Percentiles rank a stretch among this genome's conserved stretches.
Evolutionary conservation across 2,888 invertebrate genomes (phyloP).

Genomic region (Acleris sparsana): DNA sequence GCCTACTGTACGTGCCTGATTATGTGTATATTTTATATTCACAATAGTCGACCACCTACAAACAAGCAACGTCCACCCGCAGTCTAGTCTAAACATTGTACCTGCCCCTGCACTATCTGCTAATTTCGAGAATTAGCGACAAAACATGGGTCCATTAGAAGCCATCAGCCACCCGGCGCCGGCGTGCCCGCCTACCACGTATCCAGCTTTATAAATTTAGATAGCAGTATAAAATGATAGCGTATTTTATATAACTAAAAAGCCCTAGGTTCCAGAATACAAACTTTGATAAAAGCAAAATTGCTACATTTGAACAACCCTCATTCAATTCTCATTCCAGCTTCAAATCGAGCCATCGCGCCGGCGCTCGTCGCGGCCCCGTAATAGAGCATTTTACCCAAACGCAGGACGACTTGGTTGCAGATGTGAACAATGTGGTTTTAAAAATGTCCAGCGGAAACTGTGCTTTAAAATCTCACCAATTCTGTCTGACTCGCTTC

Average conservation of each 20-base stretch:
- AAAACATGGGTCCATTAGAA: conserved; percentile 1
- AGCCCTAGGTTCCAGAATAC: too few species aligned
- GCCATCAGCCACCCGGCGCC: not conserved
- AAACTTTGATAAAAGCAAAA: not conserved
- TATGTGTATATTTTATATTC: too few species aligned
- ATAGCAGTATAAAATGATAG: too few species aligned
- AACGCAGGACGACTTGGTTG: conserved; percentile 5
- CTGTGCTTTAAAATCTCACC: conserved; percentile 8
- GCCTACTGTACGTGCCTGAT: too few species aligned
- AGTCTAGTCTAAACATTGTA: too few species aligned
- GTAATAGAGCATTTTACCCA: conserved; percentile 14
- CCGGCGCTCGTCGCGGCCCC: not conserved
- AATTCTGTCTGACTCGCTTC: conserved; percentile 6
- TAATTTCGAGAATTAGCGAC: conserved; percentile 3
- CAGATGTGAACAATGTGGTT: conserved; percentile 19
- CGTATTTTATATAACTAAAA: too few species aligned
- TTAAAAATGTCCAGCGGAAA: conserved; percentile 13
- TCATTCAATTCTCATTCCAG: conserved; percentile 1
- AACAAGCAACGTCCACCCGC: too few species aligned
- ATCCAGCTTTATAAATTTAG: not conserved
- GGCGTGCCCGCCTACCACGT: conserved; percentile 12
- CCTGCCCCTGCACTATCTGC: not conserved
- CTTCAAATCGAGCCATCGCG: not conserved
- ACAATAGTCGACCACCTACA: too few species aligned
- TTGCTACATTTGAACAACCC: not conserved